Evolutionary conservation across 1,140 invertebrate genomes (phyloP).

Genomic region (Drosophila repletoides): DNA sequence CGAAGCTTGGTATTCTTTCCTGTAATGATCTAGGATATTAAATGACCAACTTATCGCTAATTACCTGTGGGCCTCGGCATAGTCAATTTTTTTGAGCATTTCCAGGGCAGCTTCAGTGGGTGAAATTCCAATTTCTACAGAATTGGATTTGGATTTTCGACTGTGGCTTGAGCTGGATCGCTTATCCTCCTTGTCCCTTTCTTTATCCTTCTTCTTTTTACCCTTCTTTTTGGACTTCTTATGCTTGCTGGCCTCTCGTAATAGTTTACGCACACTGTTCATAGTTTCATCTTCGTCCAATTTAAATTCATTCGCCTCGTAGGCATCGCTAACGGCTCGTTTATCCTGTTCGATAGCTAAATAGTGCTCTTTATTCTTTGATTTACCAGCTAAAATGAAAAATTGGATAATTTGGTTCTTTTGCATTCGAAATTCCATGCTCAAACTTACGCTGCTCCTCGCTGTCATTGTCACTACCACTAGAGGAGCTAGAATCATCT

Average conservation of each 20-base stretch:
- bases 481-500: slow-evolving; percentile 62
- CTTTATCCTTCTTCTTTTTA: slow-evolving; percentile 85
- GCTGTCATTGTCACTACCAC: slow-evolving; percentile 44
- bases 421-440: not conserved
- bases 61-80: slow-evolving; percentile 87
- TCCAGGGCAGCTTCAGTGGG: slow-evolving; percentile 42
- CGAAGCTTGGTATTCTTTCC: too few relatives aligned
- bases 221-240: slow-evolving; percentile 88
- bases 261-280: slow-evolving; percentile 90
- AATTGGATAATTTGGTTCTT: slow-evolving; percentile 5
- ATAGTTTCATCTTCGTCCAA: slow-evolving; percentile 92
- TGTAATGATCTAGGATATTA: not conserved
- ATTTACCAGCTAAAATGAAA: slow-evolving; percentile 35
- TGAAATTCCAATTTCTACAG: slow-evolving; percentile 77
- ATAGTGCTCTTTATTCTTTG: slow-evolving; percentile 83
- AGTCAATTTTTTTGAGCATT: slow-evolving; percentile 84
- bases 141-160: slow-evolving; percentile 84
- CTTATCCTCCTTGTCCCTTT: slow-evolving; percentile 84
- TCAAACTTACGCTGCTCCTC: slow-evolving; percentile 49
- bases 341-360: slow-evolving; percentile 82
- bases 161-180: slow-evolving; percentile 88
- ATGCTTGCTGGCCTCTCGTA: slow-evolving; percentile 91
- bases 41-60: slow-evolving; percentile 2
- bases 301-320: slow-evolving; percentile 82
- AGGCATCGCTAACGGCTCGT: slow-evolving; percentile 46